Evolutionary conservation across 2,797 vertebrate genomes (phyloP).

Genomic region (Setipinna tenuifilis): DNA sequence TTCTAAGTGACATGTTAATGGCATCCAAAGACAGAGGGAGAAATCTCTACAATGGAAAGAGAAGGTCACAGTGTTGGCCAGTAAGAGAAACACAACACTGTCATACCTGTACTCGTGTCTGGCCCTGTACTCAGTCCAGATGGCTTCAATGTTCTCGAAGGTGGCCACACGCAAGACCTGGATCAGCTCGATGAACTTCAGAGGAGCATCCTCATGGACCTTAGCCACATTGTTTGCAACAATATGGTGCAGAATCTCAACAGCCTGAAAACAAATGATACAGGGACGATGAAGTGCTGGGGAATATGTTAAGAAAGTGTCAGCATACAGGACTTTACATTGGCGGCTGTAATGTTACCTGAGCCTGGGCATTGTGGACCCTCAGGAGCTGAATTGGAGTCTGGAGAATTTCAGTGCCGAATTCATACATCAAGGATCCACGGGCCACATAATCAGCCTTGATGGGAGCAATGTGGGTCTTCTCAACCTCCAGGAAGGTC

Average conservation of each 20-base stretch:
- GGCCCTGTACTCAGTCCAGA: constrained; percentile 75
- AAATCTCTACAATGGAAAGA: too few species aligned
- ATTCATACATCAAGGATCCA: constrained; percentile 78
- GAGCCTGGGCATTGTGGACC: constrained; percentile 67
- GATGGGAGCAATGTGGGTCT: constrained; percentile 42
- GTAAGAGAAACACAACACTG: too few species aligned
- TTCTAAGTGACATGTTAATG: too few species aligned
- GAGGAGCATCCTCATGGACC: constrained; percentile 77
- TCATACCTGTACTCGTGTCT: constrained; percentile 76
- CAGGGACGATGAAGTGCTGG: neutral
- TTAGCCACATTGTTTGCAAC: constrained; percentile 69
- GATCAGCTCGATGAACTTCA: constrained; percentile 80
- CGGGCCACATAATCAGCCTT: constrained; percentile 70
- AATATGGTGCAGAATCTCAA: constrained; percentile 76
- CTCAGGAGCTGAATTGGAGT: constrained; percentile 64
- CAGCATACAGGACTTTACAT: neutral
- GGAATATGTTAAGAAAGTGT: neutral
- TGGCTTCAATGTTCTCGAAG: constrained; percentile 67
- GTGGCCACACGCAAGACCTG: constrained; percentile 78
- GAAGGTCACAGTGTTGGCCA: too few species aligned
- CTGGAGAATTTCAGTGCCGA: constrained; percentile 73
- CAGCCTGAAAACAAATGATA: constrained; percentile 68
- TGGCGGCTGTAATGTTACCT: constrained; percentile 61
- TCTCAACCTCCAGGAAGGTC: constrained; percentile 63
- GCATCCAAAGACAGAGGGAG: too few species aligned